Evolutionary conservation across 2,797 vertebrate genomes (phyloP), one percentile per base, ranked within the genome.

Genomic region (Melopsittacus undulatus): DNA sequence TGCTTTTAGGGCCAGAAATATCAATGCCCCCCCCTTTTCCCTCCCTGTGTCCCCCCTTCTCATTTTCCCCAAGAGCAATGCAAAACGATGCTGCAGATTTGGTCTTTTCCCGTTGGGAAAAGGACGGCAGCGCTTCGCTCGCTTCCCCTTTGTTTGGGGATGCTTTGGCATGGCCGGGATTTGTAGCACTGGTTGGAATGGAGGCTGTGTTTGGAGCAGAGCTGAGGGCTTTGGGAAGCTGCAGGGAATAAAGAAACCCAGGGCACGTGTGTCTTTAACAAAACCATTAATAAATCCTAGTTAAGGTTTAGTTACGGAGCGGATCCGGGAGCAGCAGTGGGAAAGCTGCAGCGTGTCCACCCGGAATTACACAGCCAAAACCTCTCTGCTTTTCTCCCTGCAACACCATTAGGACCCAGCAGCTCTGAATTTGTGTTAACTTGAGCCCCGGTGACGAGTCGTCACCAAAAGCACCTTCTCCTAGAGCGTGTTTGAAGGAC

Each of bases 311-410:
- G 16, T 59, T 56, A 32, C 0, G 1, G 46, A 67, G 5, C 12
- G 0, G 22, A 11, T 43, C 3, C 4, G 16, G 59, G 24, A n/a
- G 27, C 5, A 2, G 17, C 2, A n/a, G 36, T 7, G 16, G 45
- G 62, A 9, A 8, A 36, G 40, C 34, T 0, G 2, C 43, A 3
- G 38, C 1, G 2, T 1, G 59, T 10, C 15, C 4, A 26, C 29
- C 70, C 4, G 22, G 52, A 8, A 27, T 23, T 59, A 23, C 5
- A 3, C 4, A 0, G 68, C 81, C 34, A 21, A 22, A 70, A 27
- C 57, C n/a, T 69, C 54, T 5, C 6, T n/a, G 29, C 2, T 72
- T 61, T 56, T 64, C 10, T 32, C 18, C 27, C 42, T 5, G 15
- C n/a, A 2, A n/a, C 43, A 1, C 4, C 5, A 13, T 69, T 54